phyloP scores from a whole-genome alignment of 2,888 invertebrate genomes.

The Dermolepida albohirtum region DNA sequence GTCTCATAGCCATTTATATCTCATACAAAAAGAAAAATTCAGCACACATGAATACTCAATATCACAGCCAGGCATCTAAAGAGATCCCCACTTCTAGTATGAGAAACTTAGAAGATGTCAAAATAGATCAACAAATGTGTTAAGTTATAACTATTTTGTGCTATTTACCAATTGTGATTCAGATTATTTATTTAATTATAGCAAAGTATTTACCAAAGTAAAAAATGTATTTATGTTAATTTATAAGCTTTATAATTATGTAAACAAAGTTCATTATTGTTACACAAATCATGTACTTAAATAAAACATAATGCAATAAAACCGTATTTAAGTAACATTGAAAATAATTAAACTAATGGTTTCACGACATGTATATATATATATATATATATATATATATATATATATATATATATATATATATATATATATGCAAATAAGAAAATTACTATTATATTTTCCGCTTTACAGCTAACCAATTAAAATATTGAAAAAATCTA shows the following conservation, averaged over 20 bases:
- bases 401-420: too few species aligned
- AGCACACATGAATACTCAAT: slow-evolving; percentile 12
- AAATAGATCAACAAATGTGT: slow-evolving; percentile 3
- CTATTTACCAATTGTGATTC: slow-evolving; percentile 13
- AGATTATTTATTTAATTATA: slow-evolving; percentile 12
- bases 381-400: too few species aligned
- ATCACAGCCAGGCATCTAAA: background rate
- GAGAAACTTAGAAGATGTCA: slow-evolving; percentile 1
- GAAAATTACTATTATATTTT: too few species aligned
- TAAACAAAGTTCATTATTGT: too few species aligned
- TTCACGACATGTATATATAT: too few species aligned
- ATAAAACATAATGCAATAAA: background rate
- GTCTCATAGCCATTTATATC: slow-evolving; percentile 49
- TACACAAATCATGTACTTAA: too few species aligned
- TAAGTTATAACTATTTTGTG: background rate
- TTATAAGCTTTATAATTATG: background rate
- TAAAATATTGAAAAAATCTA: background rate
- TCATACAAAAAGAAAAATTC: slow-evolving; percentile 47
- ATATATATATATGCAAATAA: too few species aligned
- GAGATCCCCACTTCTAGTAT: slow-evolving; percentile 14
- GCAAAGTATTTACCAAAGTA: background rate
- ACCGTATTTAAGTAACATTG: too few species aligned
- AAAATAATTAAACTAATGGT: too few species aligned
- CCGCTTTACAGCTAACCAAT: background rate
- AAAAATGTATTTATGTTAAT: slow-evolving; percentile 1